These are phyloP conservation scores for Ciconia boyciana DNA, from an alignment of 2,113 vertebrate species.

Conservation along the genomic window DNA sequence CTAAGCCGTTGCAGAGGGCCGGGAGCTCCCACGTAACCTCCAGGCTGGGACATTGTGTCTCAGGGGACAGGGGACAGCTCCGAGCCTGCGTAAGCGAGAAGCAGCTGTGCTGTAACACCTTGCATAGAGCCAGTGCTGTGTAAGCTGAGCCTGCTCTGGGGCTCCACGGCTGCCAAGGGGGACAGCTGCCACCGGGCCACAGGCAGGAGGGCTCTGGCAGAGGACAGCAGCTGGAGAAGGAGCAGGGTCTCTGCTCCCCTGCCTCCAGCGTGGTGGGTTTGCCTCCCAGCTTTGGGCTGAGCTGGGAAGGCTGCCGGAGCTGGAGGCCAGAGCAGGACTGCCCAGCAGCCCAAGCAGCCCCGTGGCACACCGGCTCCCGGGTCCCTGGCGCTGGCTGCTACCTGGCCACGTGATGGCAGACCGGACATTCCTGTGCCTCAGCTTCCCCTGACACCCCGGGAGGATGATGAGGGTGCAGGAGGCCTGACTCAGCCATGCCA, in stretches of 20 bases:
- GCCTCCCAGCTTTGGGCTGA: not conserved
- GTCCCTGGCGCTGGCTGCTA: not conserved
- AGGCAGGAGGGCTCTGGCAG: not conserved
- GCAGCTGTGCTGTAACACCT: conserved; percentile 45
- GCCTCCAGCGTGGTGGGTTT: not conserved
- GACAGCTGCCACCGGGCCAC: not conserved
- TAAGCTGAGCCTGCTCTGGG: not conserved
- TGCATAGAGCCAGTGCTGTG: not conserved
- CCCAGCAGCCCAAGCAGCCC: not conserved
- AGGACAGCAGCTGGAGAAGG: not conserved
- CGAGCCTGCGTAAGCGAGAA: conserved; percentile 2
- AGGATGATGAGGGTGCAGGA: conserved; percentile 33
- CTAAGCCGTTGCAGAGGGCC: rapidly evolving
- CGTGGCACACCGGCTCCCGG: rapidly evolving
- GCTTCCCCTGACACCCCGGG: not conserved
- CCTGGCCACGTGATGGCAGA: not conserved
- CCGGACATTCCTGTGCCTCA: conserved; percentile 43
- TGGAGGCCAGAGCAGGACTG: not conserved
- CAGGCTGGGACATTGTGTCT: conserved; percentile 45
- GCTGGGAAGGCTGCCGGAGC: not conserved
- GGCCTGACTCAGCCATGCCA: conserved; percentile 43
- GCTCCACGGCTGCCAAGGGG: not conserved
- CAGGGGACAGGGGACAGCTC: not conserved
- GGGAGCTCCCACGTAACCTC: conserved; percentile 8
- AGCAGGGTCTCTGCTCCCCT: not conserved